Evolutionary conservation across 1,140 invertebrate species (phyloP).

Genomic region (Leptopilina clavipes): DNA sequence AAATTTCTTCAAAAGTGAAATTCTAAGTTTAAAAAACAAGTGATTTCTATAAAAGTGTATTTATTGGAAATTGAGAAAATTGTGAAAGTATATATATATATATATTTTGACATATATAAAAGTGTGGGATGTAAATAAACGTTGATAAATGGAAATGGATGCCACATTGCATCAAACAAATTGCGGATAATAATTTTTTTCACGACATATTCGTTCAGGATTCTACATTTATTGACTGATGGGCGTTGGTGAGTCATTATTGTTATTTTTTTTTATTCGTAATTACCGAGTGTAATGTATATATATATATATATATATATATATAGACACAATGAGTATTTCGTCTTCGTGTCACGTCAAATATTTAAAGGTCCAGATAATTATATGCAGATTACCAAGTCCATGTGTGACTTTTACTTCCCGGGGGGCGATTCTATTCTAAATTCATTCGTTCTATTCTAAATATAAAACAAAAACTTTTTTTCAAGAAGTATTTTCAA

Average conservation of each 20-base stretch:
- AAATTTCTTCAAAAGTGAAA: no score
- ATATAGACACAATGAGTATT: background rate
- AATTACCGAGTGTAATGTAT: background rate
- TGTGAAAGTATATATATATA: background rate
- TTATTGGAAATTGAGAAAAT: background rate
- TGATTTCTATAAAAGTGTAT: no score
- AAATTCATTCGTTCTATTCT: background rate
- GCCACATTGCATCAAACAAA: slow-evolving; percentile 5
- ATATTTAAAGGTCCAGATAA: background rate
- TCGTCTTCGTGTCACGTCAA: background rate
- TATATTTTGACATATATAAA: background rate
- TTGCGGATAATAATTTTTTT: background rate
- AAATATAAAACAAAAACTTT: no score
- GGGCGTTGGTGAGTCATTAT: slow-evolving; percentile 27
- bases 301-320: background rate
- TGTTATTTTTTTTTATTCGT: background rate
- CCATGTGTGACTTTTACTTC: no score
- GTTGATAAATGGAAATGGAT: slow-evolving; percentile 15
- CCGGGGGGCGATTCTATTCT: background rate
- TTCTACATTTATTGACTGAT: background rate
- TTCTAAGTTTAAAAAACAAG: no score
- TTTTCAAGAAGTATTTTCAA: background rate
- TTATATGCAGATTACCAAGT: no score
- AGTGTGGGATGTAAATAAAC: slow-evolving; percentile 25
- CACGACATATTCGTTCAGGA: background rate